phyloP scores from a whole-genome alignment of 2,797 vertebrate species.

The Lacerta viridis region DNA sequence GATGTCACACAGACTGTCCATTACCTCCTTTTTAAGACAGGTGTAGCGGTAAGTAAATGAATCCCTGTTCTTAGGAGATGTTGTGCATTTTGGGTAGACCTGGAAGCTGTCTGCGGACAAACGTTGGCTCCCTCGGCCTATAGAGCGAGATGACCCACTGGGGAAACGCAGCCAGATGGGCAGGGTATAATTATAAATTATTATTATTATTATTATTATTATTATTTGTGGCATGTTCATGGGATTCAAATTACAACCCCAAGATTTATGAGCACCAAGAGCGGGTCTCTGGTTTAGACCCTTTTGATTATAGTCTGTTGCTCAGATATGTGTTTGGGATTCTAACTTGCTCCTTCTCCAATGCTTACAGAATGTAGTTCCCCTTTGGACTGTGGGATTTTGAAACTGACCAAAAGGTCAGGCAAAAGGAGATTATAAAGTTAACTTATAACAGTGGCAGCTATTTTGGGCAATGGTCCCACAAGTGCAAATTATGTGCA shows the following conservation, averaged over 20 bases:
- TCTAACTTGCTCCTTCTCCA: not conserved
- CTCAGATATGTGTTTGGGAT: not conserved
- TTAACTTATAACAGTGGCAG: not conserved
- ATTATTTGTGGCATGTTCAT: not conserved
- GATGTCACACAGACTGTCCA: slow-evolving; percentile 97
- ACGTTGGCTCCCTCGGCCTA: too few relatives aligned
- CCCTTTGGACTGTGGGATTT: not conserved
- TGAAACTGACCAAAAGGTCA: not conserved
- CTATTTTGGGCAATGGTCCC: not conserved
- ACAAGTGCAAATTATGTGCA: not conserved
- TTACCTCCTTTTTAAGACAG: slow-evolving; percentile 92
- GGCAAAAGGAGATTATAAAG: not conserved
- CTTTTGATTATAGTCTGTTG: not conserved
- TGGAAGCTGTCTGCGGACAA: too few relatives aligned
- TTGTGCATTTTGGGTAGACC: not conserved
- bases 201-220: too few relatives aligned
- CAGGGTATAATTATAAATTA: too few relatives aligned
- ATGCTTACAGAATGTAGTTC: not conserved
- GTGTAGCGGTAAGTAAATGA: slow-evolving; percentile 86
- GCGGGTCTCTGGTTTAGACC: not conserved
- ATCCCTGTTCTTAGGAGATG: slow-evolving; percentile 29
- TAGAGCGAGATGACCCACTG: not conserved
- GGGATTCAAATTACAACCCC: not conserved
- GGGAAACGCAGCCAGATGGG: too few relatives aligned
- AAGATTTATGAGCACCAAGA: not conserved